Percentiles rank a stretch among this genome's conserved stretches.
phyloP scores from a whole-genome alignment of 1,140 invertebrate genomes.

The Drosophila miranda region DNA sequence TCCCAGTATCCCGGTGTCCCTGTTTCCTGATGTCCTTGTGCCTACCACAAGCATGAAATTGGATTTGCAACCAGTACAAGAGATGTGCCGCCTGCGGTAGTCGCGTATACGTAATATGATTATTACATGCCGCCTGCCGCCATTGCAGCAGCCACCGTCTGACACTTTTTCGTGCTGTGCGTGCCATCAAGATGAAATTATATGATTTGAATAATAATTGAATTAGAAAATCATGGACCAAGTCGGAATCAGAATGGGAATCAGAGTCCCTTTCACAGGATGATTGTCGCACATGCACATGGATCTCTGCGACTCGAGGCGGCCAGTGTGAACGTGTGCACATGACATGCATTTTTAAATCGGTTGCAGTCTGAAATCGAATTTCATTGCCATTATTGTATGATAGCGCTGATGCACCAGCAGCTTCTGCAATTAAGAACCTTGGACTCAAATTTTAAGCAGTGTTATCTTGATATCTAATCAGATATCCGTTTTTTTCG shows the following conservation, averaged over 20 bases:
- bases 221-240: conserved; percentile 72
- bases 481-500: no score
- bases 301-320: not conserved
- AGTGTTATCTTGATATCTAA: no score
- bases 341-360: conserved; percentile 30
- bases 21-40: conserved; percentile 8
- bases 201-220: conserved; percentile 81
- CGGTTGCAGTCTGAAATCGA: no score
- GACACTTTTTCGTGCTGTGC: conserved; percentile 11
- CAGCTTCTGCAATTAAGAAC: no score
- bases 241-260: not conserved
- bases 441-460: no score
- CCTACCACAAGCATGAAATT: conserved; percentile 48
- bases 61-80: conserved; percentile 46
- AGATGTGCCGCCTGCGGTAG: conserved; percentile 21
- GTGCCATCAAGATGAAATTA: conserved; percentile 65
- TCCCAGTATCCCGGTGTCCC: not conserved
- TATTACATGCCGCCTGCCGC: conserved; percentile 54
- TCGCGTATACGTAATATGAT: conserved; percentile 69
- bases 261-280: not conserved
- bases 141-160: conserved; percentile 1
- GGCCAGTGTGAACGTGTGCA: no score
- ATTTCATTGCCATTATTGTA: no score
- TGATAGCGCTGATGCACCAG: no score
- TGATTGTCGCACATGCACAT: not conserved